Evolutionary conservation across 2,888 invertebrate species (phyloP).

Genomic region (Caenorhabditis sp.): DNA sequence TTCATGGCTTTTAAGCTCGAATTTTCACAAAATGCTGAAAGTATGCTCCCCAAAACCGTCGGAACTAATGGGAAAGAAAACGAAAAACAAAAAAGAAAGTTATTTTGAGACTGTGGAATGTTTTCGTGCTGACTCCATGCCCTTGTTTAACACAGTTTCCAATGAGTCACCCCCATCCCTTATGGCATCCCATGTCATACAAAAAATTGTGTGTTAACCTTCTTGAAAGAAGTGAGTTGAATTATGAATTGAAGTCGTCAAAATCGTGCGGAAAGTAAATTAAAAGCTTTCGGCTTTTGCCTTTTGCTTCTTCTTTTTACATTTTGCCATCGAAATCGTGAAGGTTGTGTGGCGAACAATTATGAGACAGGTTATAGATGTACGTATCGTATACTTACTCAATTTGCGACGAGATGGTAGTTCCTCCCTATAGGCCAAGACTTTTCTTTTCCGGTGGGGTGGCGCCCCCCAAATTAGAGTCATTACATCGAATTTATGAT

Average conservation of each 20-base stretch:
- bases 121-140: too few relatives aligned
- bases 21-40: too few relatives aligned
- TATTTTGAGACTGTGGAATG: too few relatives aligned
- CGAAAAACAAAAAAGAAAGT: too few relatives aligned
- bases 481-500: constrained; percentile 25
- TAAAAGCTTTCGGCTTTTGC: constrained; percentile 49
- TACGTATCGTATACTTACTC: constrained; percentile 41
- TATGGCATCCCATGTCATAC: too few relatives aligned
- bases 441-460: constrained; percentile 40
- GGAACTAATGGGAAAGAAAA: too few relatives aligned
- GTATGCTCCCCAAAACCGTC: too few relatives aligned
- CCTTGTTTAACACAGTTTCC: too few relatives aligned
- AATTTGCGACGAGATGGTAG: constrained; percentile 39
- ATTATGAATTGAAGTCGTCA: background rate
- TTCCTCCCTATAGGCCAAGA: background rate
- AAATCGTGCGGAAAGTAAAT: constrained; percentile 48
- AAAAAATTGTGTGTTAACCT: constrained; percentile 35
- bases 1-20: too few relatives aligned
- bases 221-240: background rate
- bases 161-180: too few relatives aligned
- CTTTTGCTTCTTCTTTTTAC: too few relatives aligned
- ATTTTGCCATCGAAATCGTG: constrained; percentile 47
- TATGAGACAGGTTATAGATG: constrained; percentile 57
- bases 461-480: constrained; percentile 7
- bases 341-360: constrained; percentile 48